phyloP scores from a whole-genome alignment of 2,797 vertebrate species.

The Gymnodraco acuticeps region DNA sequence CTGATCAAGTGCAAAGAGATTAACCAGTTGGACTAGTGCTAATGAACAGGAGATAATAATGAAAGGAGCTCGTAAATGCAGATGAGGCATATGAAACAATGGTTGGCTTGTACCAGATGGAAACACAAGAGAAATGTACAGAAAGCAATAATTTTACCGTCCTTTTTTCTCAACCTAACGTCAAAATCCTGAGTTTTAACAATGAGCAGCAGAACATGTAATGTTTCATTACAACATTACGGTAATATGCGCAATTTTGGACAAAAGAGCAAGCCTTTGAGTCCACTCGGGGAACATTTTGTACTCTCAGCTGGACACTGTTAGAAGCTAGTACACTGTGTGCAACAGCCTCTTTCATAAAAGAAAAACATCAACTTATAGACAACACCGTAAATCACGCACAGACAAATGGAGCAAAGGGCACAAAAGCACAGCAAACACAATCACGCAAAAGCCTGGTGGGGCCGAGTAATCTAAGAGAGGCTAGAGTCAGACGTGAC shows the following conservation, averaged over 20 bases:
- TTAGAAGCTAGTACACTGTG: slow-evolving; percentile 29
- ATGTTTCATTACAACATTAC: slow-evolving; percentile 38
- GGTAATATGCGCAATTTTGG: slow-evolving; percentile 33
- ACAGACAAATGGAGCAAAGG: slow-evolving; percentile 28
- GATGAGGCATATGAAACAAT: slow-evolving; percentile 70
- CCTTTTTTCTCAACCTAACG: slow-evolving; percentile 11
- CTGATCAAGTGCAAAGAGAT: slow-evolving; percentile 78
- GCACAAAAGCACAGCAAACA: slow-evolving; percentile 54
- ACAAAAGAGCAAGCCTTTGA: slow-evolving; percentile 24
- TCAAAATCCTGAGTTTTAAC: slow-evolving; percentile 32
- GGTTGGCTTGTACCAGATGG: slow-evolving; percentile 54
- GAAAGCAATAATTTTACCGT: slow-evolving; percentile 58
- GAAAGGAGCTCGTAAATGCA: slow-evolving; percentile 74
- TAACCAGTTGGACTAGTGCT: slow-evolving; percentile 77
- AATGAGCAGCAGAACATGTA: slow-evolving; percentile 31
- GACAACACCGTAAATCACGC: slow-evolving; percentile 29
- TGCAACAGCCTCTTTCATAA: slow-evolving; percentile 29
- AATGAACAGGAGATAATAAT: slow-evolving; percentile 77
- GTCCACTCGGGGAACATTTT: slow-evolving; percentile 1
- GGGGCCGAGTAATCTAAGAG: slow-evolving; percentile 10
- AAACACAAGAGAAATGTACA: slow-evolving; percentile 58
- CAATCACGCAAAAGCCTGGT: slow-evolving; percentile 36
- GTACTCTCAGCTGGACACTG: slow-evolving; percentile 23
- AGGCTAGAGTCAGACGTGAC: slow-evolving; percentile 64
- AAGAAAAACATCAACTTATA: slow-evolving; percentile 27